Evolutionary conservation across 2,113 vertebrate genomes (phyloP), one percentile per base, ranked within the genome.

Genomic region (Anguilla rostrata): DNA sequence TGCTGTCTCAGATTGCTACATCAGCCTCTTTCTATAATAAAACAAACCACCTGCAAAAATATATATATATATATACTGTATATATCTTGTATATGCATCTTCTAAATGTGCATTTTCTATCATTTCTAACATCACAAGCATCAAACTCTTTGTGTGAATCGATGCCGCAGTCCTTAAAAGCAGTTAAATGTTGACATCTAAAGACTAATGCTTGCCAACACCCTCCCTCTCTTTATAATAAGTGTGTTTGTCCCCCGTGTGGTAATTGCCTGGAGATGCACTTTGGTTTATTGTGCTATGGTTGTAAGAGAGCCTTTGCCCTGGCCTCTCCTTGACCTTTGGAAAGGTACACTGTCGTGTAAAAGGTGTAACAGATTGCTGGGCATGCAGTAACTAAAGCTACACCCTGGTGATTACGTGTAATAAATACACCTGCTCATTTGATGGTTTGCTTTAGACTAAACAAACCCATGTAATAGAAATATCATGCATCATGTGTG

Each of bases 211-310:
- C 5, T 60, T 34, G 40, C 41, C 14, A 15, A n/a, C 56, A 60
- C 39, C 18, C 78, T 79, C 56, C n/a, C 0, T 41, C 78, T 26
- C 75, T 63, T 75, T 12, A 34, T 75, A 75, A 75, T 75, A 12
- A 75, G 71, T 75, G 60, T 66, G 71, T 75, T 75, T 75, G 71
- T 75, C 71, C 71, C 49, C 84, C 84, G 6, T 49, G 26, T 11
- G 53, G 57, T 82, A 43, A 86, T 46, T 29, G 40, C 39, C 78
- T 81, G 57, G 22, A 75, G 71, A 66, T 86, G 85, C 79, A 81
- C 85, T 86, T 86, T 86, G 57, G 79, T 82, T 86, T 86, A 86
- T 86, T 80, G 85, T 86, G 60, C 83, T 41, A 8, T 15, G 83
- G 83, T 39, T 84, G 60, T 43, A 41, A 71, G 57, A 1, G 20